Evolutionary conservation across 2,888 invertebrate genomes (phyloP).

Genomic region (Caenorhabditis auriculariae): DNA sequence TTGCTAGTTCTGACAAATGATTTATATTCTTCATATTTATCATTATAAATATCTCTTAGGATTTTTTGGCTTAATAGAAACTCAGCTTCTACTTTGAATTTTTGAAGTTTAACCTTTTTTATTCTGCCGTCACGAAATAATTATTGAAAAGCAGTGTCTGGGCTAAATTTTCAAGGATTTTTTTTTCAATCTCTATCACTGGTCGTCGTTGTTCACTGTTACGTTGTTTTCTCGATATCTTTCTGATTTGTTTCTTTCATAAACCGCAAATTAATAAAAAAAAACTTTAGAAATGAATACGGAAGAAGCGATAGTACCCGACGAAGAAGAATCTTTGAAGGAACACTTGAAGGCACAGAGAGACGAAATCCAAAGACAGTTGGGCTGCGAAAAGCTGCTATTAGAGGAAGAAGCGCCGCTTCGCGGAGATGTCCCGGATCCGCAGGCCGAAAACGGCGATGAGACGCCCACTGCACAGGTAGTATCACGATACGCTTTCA

Average conservation of each 20-base stretch:
- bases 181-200: too few species aligned
- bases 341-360: neutral
- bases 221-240: neutral
- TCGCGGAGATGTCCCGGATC: slow-evolving; percentile 1
- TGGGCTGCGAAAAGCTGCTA: too few species aligned
- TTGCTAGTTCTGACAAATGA: slow-evolving; percentile 4
- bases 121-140: too few species aligned
- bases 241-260: neutral
- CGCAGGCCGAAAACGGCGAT: neutral
- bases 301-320: neutral
- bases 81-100: too few species aligned
- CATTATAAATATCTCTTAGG: too few species aligned
- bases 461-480: neutral
- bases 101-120: too few species aligned
- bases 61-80: too few species aligned
- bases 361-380: too few species aligned
- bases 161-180: too few species aligned
- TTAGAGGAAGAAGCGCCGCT: slow-evolving; percentile 3
- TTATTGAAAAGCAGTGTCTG: too few species aligned
- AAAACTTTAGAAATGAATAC: neutral
- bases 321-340: neutral
- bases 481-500: too few species aligned
- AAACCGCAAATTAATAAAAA: neutral
- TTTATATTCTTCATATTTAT: neutral
- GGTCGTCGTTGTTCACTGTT: neutral